Percentiles rank a stretch among this genome's conserved stretches.
Conservation (phyloP, 2,113 vertebrate species). For the Trochalopteron elliotii region DNA sequence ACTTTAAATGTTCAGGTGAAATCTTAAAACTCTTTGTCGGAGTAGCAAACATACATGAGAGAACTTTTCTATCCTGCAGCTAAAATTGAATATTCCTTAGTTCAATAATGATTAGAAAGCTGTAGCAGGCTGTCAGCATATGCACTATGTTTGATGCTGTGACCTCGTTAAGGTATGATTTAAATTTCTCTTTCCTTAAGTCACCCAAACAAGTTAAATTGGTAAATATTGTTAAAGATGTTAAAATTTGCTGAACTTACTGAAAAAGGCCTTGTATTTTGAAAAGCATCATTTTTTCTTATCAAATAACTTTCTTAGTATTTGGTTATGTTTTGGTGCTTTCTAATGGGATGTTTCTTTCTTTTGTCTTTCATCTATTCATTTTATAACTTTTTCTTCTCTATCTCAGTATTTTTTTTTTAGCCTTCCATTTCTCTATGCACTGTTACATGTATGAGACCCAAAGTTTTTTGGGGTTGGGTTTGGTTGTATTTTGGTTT, state of each 20-base stretch:
- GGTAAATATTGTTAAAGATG: not conserved
- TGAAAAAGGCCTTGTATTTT: not conserved
- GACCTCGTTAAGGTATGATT: not conserved
- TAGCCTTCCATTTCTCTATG: not conserved
- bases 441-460: rapidly evolving
- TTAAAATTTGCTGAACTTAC: not conserved
- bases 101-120: not conserved
- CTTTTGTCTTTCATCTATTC: not conserved
- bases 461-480: not conserved
- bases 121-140: not conserved
- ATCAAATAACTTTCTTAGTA: not conserved
- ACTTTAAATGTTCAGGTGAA: not conserved
- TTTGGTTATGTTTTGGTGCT: not conserved
- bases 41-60: not conserved
- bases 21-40: not conserved
- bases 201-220: not conserved
- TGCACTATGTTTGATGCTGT: not conserved
- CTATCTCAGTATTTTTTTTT: not conserved
- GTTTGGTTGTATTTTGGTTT: not conserved
- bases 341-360: not conserved
- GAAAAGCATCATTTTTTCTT: not conserved
- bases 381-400: not conserved
- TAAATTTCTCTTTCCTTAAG: not conserved
- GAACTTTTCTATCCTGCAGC: not conserved
- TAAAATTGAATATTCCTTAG: not conserved